Conservation (phyloP, 2,797 vertebrate species). For the Dipus sagitta region DNA sequence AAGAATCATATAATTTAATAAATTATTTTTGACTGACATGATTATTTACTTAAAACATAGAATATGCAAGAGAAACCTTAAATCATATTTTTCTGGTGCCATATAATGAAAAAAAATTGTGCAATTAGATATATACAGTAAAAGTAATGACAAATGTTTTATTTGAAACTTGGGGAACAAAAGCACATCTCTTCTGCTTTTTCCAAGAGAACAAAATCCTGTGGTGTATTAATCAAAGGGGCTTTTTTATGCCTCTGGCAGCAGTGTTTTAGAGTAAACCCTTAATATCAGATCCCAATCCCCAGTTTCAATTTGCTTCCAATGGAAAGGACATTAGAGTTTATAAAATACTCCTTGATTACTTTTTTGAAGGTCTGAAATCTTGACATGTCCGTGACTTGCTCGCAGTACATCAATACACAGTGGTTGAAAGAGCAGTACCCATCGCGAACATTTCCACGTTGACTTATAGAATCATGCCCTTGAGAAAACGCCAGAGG, state of each 20-base stretch:
- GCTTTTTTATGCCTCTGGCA: constrained; percentile 76
- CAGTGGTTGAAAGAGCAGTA: constrained; percentile 86
- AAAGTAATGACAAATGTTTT: constrained; percentile 78
- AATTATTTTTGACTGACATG: constrained; percentile 78
- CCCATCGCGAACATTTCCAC: constrained; percentile 84
- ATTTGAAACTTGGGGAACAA: constrained; percentile 80
- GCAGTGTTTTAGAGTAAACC: constrained; percentile 77
- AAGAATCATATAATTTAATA: constrained; percentile 78
- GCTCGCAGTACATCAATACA: constrained; percentile 76
- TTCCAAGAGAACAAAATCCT: constrained; percentile 60
- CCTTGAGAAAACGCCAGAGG: constrained; percentile 88
- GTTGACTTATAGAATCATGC: constrained; percentile 88
- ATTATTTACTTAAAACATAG: constrained; percentile 82
- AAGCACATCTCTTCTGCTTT: constrained; percentile 74
- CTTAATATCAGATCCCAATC: constrained; percentile 74
- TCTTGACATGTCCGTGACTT: constrained; percentile 76
- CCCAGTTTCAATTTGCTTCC: constrained; percentile 79
- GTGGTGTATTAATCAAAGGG: constrained; percentile 72
- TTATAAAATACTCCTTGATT: constrained; percentile 80
- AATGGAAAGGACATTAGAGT: constrained; percentile 77
- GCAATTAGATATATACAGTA: constrained; percentile 79
- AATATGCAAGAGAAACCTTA: constrained; percentile 73
- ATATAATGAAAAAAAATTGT: constrained; percentile 80
- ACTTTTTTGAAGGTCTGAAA: constrained; percentile 83
- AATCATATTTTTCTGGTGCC: constrained; percentile 75